phyloP scores from a whole-genome alignment of 2,888 invertebrate genomes.

The Scaptomyza parva region DNA sequence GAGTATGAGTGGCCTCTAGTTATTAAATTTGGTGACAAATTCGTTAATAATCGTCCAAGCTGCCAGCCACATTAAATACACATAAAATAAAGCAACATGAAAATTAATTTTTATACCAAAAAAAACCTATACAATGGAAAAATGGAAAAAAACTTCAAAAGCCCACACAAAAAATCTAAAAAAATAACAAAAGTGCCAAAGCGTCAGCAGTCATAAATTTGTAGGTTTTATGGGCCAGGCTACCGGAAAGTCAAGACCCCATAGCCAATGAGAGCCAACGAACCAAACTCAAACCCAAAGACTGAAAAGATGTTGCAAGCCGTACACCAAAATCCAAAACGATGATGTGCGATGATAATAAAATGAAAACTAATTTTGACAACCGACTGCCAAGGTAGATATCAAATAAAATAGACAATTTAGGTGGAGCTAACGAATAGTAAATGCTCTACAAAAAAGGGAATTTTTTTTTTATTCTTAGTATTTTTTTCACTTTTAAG shows the following conservation, averaged over 20 bases:
- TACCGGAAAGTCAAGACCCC: slow-evolving; percentile 69
- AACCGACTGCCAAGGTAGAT: slow-evolving; percentile 58
- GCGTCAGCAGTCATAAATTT: slow-evolving; percentile 66
- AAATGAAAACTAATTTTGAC: slow-evolving; percentile 77
- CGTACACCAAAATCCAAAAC: slow-evolving; percentile 32
- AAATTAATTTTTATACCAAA: slow-evolving; percentile 74
- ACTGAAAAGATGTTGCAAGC: slow-evolving; percentile 31
- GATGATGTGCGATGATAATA: slow-evolving; percentile 65
- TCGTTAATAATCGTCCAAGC: slow-evolving; percentile 35
- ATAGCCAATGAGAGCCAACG: slow-evolving; percentile 23
- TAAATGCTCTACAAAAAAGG: slow-evolving; percentile 28
- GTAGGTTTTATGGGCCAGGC: slow-evolving; percentile 69
- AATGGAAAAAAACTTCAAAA: slow-evolving; percentile 13
- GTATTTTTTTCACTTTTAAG: too few relatives aligned
- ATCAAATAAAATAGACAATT: slow-evolving; percentile 34
- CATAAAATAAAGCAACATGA: slow-evolving; percentile 57
- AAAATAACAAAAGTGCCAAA: slow-evolving; percentile 53
- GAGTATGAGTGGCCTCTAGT: slow-evolving; percentile 20
- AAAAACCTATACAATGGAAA: slow-evolving; percentile 52
- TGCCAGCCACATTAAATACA: slow-evolving; percentile 63
- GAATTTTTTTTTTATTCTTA: too few relatives aligned
- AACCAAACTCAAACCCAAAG: slow-evolving; percentile 7
- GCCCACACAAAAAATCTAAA: slow-evolving; percentile 39
- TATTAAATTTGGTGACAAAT: slow-evolving; percentile 67
- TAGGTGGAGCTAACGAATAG: neutral